A percentile compares a stretch with the other conserved stretches of the same genome.
Conservation (phyloP, 2,888 invertebrate genomes). For the Hypsopygia costalis region DNA sequence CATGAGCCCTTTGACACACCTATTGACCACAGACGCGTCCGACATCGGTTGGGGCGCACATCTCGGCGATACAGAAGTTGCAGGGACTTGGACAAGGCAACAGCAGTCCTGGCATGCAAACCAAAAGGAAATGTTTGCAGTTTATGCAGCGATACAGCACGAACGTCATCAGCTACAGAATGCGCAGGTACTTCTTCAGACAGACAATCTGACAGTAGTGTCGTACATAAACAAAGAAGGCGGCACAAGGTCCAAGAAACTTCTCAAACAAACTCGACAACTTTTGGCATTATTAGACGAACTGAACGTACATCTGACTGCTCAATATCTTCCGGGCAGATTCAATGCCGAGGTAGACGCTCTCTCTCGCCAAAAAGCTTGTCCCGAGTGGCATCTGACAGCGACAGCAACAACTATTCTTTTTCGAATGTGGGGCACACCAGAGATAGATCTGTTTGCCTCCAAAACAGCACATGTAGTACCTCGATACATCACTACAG, state of each 20-base stretch:
- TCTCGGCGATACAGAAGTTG: too few relatives aligned
- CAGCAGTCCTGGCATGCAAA: too few relatives aligned
- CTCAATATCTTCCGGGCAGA: slow-evolving; percentile 21
- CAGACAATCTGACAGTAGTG: slow-evolving; percentile 24
- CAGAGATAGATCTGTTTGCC: slow-evolving; percentile 23
- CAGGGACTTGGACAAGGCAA: too few relatives aligned
- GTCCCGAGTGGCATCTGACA: slow-evolving; percentile 21
- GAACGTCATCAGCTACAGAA: slow-evolving; percentile 4
- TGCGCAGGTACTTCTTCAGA: slow-evolving; percentile 17
- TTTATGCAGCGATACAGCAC: background rate
- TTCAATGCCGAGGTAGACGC: slow-evolving; percentile 22
- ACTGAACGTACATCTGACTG: slow-evolving; percentile 12
- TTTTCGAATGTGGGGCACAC: slow-evolving; percentile 19
- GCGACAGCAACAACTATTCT: slow-evolving; percentile 12
- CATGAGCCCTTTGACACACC: too few relatives aligned
- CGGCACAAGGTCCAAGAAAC: slow-evolving; percentile 18
- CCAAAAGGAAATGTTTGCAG: too few relatives aligned
- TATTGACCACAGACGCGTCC: too few relatives aligned
- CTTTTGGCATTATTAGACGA: slow-evolving; percentile 13
- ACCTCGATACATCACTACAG: too few relatives aligned
- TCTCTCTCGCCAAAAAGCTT: slow-evolving; percentile 13
- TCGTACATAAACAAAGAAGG: slow-evolving; percentile 24
- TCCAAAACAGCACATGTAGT: slow-evolving; percentile 18
- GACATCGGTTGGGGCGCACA: too few relatives aligned
- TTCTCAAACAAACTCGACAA: slow-evolving; percentile 15